Evolutionary conservation across 2,797 vertebrate species (phyloP), one percentile per base, ranked within the genome.

Genomic region (Pogoniulus pusillus): DNA sequence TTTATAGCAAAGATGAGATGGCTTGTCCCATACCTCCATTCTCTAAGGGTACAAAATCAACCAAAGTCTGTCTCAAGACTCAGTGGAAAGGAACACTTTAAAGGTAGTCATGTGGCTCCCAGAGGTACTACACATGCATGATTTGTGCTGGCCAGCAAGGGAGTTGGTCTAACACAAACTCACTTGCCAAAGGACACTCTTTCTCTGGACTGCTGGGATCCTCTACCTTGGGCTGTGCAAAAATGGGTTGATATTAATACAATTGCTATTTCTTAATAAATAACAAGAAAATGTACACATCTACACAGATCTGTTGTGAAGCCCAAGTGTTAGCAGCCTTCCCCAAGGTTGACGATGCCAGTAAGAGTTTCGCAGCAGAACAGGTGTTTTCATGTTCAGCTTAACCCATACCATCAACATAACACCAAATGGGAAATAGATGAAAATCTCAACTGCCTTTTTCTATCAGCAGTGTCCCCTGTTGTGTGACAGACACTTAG

Each of bases 41-140:
- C 51, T 7, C 24, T 72, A 65, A 68, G 7, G 76, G 6, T 26
- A 72, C 8, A 79, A 74, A 87, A 51, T 3, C 34, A 78, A 7
- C 7, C 30, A 51, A 80, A 73, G 39, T 7, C 3, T 37, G 3
- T 29, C 27, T 60, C 1, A 3, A 34, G 32, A 65, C 35, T 62
- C 62, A 60, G 6, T 23, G 16, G 26, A 87, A 79, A 74, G 13
- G 16, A 76, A 1, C 12, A 47, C 22, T 90, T 87, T 27, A 45
- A n/a, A 62, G 19, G 18, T 68, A 35, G 8, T 22, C 32, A 58
- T 0, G 0, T 45, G 30, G 12, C n/a, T 34, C 59, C 72, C 57
- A 60, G 49, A 72, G 58, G 17, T 32, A 27, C 32, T 4, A 29
- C 26, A 17, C 6, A 8, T 6, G 8, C 12, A 32, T 62, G 5